These are phyloP conservation scores for Drosophila prolongata DNA, from an alignment of 2,888 invertebrate genomes.

Conservation along the genomic window DNA sequence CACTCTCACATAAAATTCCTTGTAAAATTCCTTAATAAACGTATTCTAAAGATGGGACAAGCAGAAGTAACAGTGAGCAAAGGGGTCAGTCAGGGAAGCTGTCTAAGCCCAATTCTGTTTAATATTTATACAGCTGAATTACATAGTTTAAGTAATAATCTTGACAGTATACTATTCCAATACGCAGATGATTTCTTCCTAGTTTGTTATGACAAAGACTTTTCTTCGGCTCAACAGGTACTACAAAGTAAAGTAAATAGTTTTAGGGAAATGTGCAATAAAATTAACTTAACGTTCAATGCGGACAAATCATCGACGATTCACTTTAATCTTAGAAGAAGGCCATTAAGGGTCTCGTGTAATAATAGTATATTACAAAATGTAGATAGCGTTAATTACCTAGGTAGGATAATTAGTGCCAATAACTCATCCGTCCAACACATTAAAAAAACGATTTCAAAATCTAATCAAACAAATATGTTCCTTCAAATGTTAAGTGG, in stretches of 20 bases:
- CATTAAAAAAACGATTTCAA: not conserved
- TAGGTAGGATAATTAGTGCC: too few relatives aligned
- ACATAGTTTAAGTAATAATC: not conserved
- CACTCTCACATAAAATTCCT: too few relatives aligned
- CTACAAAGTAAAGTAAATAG: not conserved
- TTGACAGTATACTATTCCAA: not conserved
- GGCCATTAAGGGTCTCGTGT: too few relatives aligned
- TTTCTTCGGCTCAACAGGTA: not conserved
- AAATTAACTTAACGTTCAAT: not conserved
- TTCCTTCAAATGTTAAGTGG: not conserved
- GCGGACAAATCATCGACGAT: too few relatives aligned
- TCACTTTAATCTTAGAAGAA: too few relatives aligned
- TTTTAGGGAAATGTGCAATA: not conserved
- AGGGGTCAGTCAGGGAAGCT: not conserved
- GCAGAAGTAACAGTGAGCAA: too few relatives aligned
- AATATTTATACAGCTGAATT: not conserved
- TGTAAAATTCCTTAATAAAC: too few relatives aligned
- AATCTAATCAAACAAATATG: not conserved
- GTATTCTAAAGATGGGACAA: too few relatives aligned
- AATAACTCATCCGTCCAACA: too few relatives aligned
- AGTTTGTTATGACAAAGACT: not conserved
- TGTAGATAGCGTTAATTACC: too few relatives aligned
- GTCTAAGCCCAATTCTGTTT: not conserved
- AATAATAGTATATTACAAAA: too few relatives aligned
- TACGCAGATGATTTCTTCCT: not conserved